Evolutionary conservation across 2,113 vertebrate species (phyloP).

Genomic region (Gavialis gangeticus): DNA sequence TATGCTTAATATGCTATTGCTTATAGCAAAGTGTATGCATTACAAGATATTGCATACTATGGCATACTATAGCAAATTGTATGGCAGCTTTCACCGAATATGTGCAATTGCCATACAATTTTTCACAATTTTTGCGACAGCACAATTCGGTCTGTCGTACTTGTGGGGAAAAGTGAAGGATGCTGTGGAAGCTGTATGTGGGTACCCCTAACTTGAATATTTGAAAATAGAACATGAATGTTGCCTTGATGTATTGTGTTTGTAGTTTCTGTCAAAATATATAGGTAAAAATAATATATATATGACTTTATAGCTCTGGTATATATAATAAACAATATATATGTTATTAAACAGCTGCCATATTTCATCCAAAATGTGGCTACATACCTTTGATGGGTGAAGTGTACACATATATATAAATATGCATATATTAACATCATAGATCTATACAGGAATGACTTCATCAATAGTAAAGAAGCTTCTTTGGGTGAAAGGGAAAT

Average conservation of each 20-base stretch:
- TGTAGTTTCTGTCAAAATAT: not conserved
- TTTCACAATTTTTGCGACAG: not conserved
- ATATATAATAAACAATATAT: not conserved
- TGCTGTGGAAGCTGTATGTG: not conserved
- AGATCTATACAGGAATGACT: not conserved
- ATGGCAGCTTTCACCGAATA: not conserved
- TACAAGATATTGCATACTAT: no score
- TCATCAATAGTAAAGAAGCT: not conserved
- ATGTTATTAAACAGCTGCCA: not conserved
- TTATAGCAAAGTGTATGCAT: no score
- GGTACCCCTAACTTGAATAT: not conserved
- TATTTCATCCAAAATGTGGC: not conserved
- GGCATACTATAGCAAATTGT: no score
- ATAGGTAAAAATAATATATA: not conserved
- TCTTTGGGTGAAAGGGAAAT: not conserved
- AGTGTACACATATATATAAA: not conserved
- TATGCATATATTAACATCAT: not conserved
- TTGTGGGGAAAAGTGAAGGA: not conserved
- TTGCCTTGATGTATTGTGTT: not conserved
- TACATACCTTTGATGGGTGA: not conserved
- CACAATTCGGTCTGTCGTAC: not conserved
- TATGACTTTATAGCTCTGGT: not conserved
- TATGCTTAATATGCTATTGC: not conserved
- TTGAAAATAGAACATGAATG: not conserved
- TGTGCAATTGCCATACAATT: not conserved